phyloP scores from a whole-genome alignment of 2,113 vertebrate species.

The Chaetodon auriga region DNA sequence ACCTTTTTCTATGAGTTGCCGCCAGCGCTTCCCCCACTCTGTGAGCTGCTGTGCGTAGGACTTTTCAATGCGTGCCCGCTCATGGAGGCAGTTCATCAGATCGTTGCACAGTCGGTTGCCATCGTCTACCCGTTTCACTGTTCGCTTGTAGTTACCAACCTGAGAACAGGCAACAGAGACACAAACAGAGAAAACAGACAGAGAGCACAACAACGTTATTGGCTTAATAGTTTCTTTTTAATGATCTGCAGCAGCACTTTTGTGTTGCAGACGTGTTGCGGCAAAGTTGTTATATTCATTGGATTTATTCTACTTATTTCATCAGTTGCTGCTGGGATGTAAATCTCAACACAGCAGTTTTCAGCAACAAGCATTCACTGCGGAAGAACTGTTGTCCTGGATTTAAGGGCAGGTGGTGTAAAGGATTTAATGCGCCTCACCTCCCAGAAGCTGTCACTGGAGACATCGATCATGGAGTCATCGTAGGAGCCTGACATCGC shows the following conservation, averaged over 20 bases:
- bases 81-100: constrained; percentile 96
- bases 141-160: constrained; percentile 97
- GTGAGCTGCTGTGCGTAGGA: constrained; percentile 94
- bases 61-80: constrained; percentile 96
- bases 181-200: constrained; percentile 9
- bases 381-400: neutral
- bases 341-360: neutral
- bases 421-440: constrained; percentile 76
- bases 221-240: too few relatives aligned
- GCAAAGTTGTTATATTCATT: neutral
- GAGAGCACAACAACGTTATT: too few relatives aligned
- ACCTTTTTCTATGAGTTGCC: constrained; percentile 97
- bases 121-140: constrained; percentile 95
- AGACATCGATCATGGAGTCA: constrained; percentile 93
- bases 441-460: constrained; percentile 99
- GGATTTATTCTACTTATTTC: neutral
- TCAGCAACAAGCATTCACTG: neutral
- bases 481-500: constrained; percentile 94
- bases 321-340: neutral
- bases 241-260: neutral
- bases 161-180: constrained; percentile 58
- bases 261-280: neutral
- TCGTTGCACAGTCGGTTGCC: constrained; percentile 94
- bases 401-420: neutral
- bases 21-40: constrained; percentile 97